Evolutionary conservation across 2,113 vertebrate species (phyloP).

Genomic region (Smithornis capensis): DNA sequence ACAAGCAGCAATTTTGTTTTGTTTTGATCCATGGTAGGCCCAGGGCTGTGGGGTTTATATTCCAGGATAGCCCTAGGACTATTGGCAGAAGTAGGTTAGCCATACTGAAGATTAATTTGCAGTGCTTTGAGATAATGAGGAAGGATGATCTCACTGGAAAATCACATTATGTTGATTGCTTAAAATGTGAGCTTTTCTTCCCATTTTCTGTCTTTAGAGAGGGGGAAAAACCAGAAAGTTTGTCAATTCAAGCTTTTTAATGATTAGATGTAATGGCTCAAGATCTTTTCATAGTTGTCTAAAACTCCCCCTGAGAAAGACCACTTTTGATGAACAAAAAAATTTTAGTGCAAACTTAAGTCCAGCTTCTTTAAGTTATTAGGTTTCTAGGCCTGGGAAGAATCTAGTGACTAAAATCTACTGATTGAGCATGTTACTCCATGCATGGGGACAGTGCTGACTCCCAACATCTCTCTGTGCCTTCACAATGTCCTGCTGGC

Average conservation of each 20-base stretch:
- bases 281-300: not conserved
- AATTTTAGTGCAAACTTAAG: not conserved
- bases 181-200: not conserved
- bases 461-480: not conserved
- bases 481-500: not conserved
- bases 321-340: not conserved
- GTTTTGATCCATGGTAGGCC: not conserved
- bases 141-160: conserved; percentile 1
- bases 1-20: not conserved
- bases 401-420: no score
- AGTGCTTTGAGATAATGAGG: not conserved
- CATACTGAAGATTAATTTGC: not conserved
- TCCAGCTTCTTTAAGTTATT: not conserved
- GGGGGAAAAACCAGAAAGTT: not conserved
- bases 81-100: not conserved
- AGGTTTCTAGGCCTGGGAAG: not conserved
- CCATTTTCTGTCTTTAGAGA: not conserved
- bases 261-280: not conserved
- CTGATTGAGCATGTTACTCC: accelerated
- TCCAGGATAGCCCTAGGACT: not conserved
- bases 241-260: not conserved
- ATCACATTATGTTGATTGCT: not conserved
- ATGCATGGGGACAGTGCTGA: no score
- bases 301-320: not conserved
- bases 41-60: not conserved